Percentiles rank a stretch among this genome's conserved stretches.
phyloP scores from a whole-genome alignment of 2,888 invertebrate genomes.

The Pasiphila rectangulata region DNA sequence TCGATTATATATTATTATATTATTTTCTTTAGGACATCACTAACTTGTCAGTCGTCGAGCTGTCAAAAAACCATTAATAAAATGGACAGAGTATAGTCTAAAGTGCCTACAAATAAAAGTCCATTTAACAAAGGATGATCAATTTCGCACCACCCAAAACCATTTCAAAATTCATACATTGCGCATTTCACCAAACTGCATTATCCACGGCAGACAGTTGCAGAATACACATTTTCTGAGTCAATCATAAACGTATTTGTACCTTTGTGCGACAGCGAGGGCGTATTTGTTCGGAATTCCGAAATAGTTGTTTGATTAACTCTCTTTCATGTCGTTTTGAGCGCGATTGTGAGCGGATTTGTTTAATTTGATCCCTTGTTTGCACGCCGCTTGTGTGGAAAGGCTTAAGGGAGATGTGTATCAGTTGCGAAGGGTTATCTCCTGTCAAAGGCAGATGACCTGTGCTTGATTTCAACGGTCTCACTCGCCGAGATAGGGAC shows the following conservation, averaged over 20 bases:
- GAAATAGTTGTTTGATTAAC: slow-evolving; percentile 78
- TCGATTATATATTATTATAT: too few species aligned
- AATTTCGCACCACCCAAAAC: slow-evolving; percentile 58
- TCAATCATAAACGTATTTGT: slow-evolving; percentile 72
- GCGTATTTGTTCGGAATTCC: slow-evolving; percentile 57
- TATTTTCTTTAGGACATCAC: too few species aligned
- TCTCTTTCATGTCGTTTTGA: slow-evolving; percentile 76
- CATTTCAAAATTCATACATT: slow-evolving; percentile 45
- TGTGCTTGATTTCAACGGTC: slow-evolving; percentile 48
- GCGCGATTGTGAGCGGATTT: slow-evolving; percentile 75
- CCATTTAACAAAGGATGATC: slow-evolving; percentile 1
- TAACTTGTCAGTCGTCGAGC: too few species aligned
- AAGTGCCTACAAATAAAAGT: neutral
- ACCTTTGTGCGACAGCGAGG: slow-evolving; percentile 59
- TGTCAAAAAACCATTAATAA: too few species aligned
- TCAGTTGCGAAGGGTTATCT: slow-evolving; percentile 61
- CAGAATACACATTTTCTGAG: slow-evolving; percentile 42
- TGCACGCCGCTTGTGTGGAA: slow-evolving; percentile 71
- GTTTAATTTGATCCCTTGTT: slow-evolving; percentile 79
- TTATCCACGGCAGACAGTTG: slow-evolving; percentile 56
- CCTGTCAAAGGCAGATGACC: slow-evolving; percentile 65
- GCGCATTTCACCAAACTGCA: slow-evolving; percentile 63
- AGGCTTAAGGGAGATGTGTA: slow-evolving; percentile 65
- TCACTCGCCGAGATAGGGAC: slow-evolving; percentile 19
- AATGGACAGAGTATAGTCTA: too few species aligned